These are phyloP conservation scores for Volucella inflata DNA, from an alignment of 2,888 invertebrate species.

Conservation along the genomic window DNA sequence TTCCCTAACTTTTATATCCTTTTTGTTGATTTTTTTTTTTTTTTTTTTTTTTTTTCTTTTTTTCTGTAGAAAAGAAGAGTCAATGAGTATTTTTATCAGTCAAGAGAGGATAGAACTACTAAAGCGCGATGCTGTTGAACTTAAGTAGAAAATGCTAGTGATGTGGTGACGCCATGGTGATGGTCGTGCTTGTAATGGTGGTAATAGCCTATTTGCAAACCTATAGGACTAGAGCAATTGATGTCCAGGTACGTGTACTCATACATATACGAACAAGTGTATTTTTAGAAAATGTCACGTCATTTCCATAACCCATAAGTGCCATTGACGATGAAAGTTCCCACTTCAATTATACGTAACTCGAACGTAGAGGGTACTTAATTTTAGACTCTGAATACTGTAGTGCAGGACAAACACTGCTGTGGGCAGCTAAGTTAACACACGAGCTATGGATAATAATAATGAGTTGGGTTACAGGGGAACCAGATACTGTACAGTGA, in stretches of 20 bases:
- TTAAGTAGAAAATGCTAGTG: constrained; percentile 18
- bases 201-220: constrained; percentile 28
- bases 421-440: constrained; percentile 17
- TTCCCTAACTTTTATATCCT: neutral
- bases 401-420: constrained; percentile 47
- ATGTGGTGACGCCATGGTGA: too few relatives aligned
- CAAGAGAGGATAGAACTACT: neutral
- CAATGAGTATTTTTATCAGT: constrained; percentile 54
- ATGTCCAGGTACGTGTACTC: constrained; percentile 49
- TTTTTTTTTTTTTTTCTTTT: neutral
- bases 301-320: constrained; percentile 35
- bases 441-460: neutral
- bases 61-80: constrained; percentile 29
- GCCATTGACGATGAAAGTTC: constrained; percentile 35
- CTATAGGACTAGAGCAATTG: constrained; percentile 14
- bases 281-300: constrained; percentile 50
- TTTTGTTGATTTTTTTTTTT: too few relatives aligned
- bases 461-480: neutral
- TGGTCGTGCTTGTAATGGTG: neutral
- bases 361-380: constrained; percentile 31
- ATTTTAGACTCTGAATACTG: constrained; percentile 59
- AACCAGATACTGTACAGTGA: neutral
- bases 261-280: neutral
- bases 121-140: constrained; percentile 51
- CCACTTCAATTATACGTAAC: constrained; percentile 55